phyloP scores from a whole-genome alignment of 2,888 invertebrate species.

The Metacarcinus magister region DNA sequence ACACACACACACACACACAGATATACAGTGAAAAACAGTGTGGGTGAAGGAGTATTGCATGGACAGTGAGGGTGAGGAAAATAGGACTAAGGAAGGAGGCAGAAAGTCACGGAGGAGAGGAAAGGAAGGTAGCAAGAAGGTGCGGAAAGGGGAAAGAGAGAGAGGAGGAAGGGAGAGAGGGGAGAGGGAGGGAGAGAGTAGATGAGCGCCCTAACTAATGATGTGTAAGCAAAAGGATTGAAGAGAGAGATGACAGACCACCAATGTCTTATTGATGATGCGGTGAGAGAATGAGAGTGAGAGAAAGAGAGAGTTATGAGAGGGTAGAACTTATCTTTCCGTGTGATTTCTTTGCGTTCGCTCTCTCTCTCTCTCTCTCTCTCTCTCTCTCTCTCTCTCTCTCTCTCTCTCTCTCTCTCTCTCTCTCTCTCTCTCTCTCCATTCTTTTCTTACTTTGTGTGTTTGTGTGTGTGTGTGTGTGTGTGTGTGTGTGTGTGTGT shows the following conservation, averaged over 20 bases:
- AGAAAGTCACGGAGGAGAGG: not conserved
- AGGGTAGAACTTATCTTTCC: not conserved
- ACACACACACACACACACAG: no score
- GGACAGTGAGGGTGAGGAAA: not conserved
- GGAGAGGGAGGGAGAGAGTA: no score
- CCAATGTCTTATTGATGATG: no score
- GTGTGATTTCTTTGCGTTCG: not conserved
- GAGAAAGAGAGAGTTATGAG: not conserved
- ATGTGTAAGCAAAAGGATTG: no score
- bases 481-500: constrained; percentile 12
- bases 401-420: not conserved
- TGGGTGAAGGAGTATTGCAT: not conserved
- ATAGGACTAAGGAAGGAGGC: not conserved
- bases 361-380: not conserved
- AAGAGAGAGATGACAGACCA: no score
- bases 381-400: not conserved
- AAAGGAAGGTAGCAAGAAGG: not conserved
- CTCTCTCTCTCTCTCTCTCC: not conserved
- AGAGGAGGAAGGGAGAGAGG: no score
- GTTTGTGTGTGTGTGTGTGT: not conserved
- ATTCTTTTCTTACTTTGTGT: not conserved
- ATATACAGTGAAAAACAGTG: no score
- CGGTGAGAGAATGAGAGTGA: not conserved
- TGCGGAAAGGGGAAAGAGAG: no score
- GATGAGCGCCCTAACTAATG: no score